Evolutionary conservation across 2,797 vertebrate species (phyloP).

Genomic region (Urocyon cinereoargenteus): DNA sequence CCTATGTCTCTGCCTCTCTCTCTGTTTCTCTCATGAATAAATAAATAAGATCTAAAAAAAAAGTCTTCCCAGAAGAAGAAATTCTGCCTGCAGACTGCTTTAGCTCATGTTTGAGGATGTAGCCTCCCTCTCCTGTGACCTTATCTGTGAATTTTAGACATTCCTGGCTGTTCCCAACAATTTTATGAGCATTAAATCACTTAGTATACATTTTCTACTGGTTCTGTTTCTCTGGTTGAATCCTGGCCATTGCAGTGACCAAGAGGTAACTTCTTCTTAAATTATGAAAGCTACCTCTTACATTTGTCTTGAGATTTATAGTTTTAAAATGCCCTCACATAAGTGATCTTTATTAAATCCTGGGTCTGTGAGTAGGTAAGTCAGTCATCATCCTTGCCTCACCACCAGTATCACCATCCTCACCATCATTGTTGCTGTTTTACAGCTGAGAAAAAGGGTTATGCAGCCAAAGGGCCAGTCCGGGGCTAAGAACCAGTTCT

Average conservation of each 20-base stretch:
- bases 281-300: background rate
- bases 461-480: background rate
- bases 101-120: background rate
- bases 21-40: no score
- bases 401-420: background rate
- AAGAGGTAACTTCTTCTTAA: background rate
- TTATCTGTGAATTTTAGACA: background rate
- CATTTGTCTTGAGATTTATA: background rate
- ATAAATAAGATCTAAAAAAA: no score
- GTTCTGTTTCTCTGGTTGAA: background rate
- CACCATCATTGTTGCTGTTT: background rate
- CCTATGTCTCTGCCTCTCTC: no score
- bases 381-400: background rate
- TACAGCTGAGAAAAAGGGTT: background rate
- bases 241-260: background rate
- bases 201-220: background rate
- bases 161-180: background rate
- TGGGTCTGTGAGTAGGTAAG: background rate
- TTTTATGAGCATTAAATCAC: background rate
- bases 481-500: background rate
- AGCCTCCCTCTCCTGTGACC: background rate
- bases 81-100: background rate
- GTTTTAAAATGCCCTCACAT: background rate
- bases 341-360: background rate
- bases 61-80: background rate